Percentiles rank a stretch among this genome's conserved stretches.
Conservation (phyloP, 64 coral and sea anemone species). For the Cladopsammia gracilis region DNA sequence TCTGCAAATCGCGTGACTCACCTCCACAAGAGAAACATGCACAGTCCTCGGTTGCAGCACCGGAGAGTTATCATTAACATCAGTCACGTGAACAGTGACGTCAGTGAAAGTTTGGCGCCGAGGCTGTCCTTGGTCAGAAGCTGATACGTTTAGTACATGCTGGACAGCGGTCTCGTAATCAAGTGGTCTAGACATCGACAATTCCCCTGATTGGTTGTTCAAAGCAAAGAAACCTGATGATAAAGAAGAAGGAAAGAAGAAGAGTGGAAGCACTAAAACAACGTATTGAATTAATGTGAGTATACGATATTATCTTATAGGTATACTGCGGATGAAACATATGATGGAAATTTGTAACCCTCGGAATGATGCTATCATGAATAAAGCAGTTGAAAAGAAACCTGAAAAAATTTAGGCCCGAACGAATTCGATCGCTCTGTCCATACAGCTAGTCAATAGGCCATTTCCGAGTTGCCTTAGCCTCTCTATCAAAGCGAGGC, state of each 20-base stretch:
- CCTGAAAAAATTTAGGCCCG: no score
- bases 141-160: conserved; percentile 72
- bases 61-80: conserved; percentile 91
- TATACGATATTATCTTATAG: no score
- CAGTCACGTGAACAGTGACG: conserved; percentile 67
- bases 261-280: neutral
- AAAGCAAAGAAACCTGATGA: conserved; percentile 61
- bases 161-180: conserved; percentile 69
- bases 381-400: no score
- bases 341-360: no score
- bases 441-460: no score
- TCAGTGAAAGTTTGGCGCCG: conserved; percentile 30
- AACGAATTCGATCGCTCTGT: no score
- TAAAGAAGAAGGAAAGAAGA: neutral
- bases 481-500: no score
- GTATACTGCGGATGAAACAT: no score
- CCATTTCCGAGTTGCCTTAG: no score
- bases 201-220: conserved; percentile 71
- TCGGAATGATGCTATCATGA: no score
- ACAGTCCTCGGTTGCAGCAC: conserved; percentile 5
- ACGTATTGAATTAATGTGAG: no score
- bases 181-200: conserved; percentile 41
- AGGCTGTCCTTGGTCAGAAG: conserved; percentile 74
- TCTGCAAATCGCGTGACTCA: neutral
- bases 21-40: conserved; percentile 53